These are phyloP conservation scores for Yponomeuta malinellus DNA, from an alignment of 2,888 invertebrate genomes.

Conservation along the genomic window DNA sequence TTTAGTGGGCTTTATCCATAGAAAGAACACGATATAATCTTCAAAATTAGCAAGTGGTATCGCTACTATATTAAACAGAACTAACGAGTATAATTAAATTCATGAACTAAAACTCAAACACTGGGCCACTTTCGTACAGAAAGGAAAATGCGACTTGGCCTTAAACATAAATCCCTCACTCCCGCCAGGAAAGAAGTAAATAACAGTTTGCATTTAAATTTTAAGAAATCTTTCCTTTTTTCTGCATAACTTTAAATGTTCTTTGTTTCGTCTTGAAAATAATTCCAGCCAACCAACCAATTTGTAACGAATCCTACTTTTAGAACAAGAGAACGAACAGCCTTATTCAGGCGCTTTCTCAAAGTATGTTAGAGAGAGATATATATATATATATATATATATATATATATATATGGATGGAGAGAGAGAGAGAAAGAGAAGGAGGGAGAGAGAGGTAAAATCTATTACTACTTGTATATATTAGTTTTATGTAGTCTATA, in stretches of 20 bases:
- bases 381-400: too few relatives aligned
- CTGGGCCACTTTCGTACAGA: not conserved
- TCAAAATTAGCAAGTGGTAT: too few relatives aligned
- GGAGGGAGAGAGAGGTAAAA: too few relatives aligned
- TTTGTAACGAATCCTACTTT: not conserved
- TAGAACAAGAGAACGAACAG: not conserved
- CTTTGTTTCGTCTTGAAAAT: conserved; percentile 5
- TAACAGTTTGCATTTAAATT: conserved; percentile 8
- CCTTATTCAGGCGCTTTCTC: not conserved
- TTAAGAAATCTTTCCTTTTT: conserved; percentile 8
- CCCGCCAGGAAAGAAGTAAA: conserved; percentile 1
- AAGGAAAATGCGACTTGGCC: not conserved
- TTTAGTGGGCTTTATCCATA: too few relatives aligned
- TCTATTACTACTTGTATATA: too few relatives aligned
- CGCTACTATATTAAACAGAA: too few relatives aligned
- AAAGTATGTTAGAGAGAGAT: too few relatives aligned
- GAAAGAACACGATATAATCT: too few relatives aligned
- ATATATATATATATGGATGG: too few relatives aligned
- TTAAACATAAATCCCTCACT: conserved; percentile 5
- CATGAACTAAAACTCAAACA: not conserved
- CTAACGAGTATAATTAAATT: too few relatives aligned
- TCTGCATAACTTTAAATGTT: conserved; percentile 4
- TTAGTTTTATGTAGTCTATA: too few relatives aligned
- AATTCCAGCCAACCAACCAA: not conserved
- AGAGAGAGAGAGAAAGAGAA: too few relatives aligned